Conservation (phyloP, 1,140 invertebrate genomes). For the Drosophila lacteicornis region DNA sequence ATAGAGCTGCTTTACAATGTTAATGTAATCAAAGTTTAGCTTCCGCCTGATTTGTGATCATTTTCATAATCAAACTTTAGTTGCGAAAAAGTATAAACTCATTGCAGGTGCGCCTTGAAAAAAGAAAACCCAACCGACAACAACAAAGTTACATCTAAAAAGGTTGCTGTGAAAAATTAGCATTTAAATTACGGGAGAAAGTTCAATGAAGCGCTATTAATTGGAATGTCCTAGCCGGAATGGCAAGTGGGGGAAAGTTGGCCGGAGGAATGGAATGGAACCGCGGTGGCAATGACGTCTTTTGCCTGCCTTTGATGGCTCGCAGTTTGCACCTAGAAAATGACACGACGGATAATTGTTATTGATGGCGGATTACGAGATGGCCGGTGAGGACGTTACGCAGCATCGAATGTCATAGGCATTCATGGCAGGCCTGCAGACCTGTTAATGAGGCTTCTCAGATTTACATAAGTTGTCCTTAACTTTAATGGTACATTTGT, state of each 20-base stretch:
- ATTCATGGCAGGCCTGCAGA: slow-evolving; percentile 4
- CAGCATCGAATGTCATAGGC: slow-evolving; percentile 11
- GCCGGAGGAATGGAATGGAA: not conserved
- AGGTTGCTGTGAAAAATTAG: slow-evolving; percentile 66
- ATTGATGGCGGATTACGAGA: slow-evolving; percentile 73
- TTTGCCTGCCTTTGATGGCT: slow-evolving; percentile 62
- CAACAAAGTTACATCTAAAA: slow-evolving; percentile 37
- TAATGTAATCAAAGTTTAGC: slow-evolving; percentile 78
- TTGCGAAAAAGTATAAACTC: slow-evolving; percentile 47
- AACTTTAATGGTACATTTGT: slow-evolving; percentile 8
- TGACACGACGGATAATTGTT: slow-evolving; percentile 62
- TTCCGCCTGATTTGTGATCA: slow-evolving; percentile 77
- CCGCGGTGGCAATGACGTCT: slow-evolving; percentile 42
- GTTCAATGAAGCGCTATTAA: slow-evolving; percentile 80
- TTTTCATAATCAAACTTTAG: slow-evolving; percentile 62
- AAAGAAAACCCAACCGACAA: slow-evolving; percentile 3
- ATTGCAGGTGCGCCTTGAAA: slow-evolving; percentile 45
- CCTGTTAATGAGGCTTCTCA: slow-evolving; percentile 18
- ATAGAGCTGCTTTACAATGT: slow-evolving; percentile 66
- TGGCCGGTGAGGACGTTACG: not conserved
- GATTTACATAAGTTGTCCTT: slow-evolving; percentile 1
- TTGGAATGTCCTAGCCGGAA: slow-evolving; percentile 65
- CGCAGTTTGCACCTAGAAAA: slow-evolving; percentile 41
- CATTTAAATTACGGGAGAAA: slow-evolving; percentile 72
- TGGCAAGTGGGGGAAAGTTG: slow-evolving; percentile 44